Evolutionary conservation across 2,113 vertebrate genomes (phyloP).

Genomic region (Pangasianodon gigas): DNA sequence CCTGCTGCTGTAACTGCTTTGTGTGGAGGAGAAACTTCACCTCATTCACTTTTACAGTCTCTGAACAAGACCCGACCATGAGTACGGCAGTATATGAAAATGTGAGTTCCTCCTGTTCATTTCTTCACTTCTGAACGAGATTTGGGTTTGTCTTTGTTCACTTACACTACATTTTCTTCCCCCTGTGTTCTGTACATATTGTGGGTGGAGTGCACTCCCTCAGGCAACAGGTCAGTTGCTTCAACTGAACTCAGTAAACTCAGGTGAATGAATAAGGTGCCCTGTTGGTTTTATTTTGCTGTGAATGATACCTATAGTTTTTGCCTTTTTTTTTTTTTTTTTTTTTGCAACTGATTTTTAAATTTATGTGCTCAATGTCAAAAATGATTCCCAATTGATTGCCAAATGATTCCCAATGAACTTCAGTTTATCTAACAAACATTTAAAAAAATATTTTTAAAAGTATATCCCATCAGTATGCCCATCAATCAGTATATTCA

Average conservation of each 20-base stretch:
- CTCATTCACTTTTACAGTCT: neutral
- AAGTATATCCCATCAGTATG: too few species aligned
- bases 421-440: too few species aligned
- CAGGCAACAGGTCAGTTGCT: neutral
- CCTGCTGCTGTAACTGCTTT: neutral
- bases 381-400: too few species aligned
- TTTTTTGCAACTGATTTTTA: too few species aligned
- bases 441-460: too few species aligned
- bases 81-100: neutral
- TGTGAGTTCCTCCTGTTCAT: neutral
- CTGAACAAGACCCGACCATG: neutral
- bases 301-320: neutral
- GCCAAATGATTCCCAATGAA: too few species aligned
- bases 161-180: neutral
- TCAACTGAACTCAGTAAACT: neutral
- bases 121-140: neutral
- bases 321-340: neutral
- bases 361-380: too few species aligned
- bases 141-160: neutral
- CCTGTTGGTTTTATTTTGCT: neutral
- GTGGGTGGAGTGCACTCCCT: neutral
- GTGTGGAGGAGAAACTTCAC: neutral
- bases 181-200: neutral
- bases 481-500: too few species aligned
- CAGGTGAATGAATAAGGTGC: neutral